Base-by-base conservation (phyloP, 2,113 vertebrate genomes). In the Cinclus cinclus region DNA sequence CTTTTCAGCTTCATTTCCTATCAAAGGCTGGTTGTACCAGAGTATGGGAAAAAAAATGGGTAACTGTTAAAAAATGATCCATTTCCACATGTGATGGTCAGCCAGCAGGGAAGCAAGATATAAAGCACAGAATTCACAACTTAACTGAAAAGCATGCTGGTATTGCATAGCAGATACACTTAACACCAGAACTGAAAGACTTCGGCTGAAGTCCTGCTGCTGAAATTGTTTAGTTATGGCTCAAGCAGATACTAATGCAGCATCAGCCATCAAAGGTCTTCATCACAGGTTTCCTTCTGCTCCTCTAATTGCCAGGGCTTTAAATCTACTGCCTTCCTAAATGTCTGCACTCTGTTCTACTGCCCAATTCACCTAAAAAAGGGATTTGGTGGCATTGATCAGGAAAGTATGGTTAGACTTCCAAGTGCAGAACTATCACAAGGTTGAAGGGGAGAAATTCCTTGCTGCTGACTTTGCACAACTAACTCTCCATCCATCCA, bases 1-100 rank as follows among this genome's bases (percentile, higher is more conserved):
- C 71, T 94, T 89, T 56, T 37, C 55, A 73, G 77, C 68, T 94
- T 84, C 93, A 97, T 95, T 96, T 94, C 88, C 80, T 95, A 87
- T 41, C 74, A 85, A 87, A 94, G 59, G 46, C 56, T 9, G 3
- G 55, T 37, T 74, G 49, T 62, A 78, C 55, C 9, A 65, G 59
- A 56, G 27, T 58, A 85, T n/a, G 39, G 62, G 35, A 37, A 37
- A 75, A 91, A 93, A 96, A 58, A 89, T 3, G 42, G 42, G 67
- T 78, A 77, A 87, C 39, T 74, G 65, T 89, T 94, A 84, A 95
- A 88, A 94, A 92, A 60, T 42, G 8, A 90, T 90, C 60, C 28
- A 90, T 91, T 95, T 83, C 88, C 67, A 41, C 58, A 87, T 64
- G 70, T 91, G 78, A 83, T 67, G 68, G 89, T 58, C 35, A 80